Evolutionary conservation across 2,113 vertebrate genomes (phyloP), one percentile per base, ranked within the genome.

Genomic region (Xenotilapia flavipinnis): DNA sequence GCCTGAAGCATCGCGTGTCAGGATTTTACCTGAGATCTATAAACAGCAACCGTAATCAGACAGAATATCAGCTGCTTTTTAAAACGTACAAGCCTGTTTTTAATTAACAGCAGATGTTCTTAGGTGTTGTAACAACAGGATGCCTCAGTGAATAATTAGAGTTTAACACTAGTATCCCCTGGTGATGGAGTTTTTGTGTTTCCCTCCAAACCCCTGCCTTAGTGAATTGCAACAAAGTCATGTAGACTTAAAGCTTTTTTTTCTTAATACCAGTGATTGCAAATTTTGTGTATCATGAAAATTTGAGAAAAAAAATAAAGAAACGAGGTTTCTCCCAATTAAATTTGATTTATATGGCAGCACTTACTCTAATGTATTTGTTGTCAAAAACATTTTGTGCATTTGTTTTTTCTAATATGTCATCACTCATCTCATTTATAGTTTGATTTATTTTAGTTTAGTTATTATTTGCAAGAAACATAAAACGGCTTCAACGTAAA

Each of bases 91-190:
- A 47, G 36, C 28, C 82, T 85, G 82, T 89, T 93, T 89, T 93
- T 94, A 93, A 93, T 93, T 94, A 94, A 90, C 42, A 49, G 87
- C 90, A 91, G 89, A 87, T 93, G 90, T 53, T 90, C 82, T 86
- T 42, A 51, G 45, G 21, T 73, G 80, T 82, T 87, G 79, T 87
- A 89, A 92, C 88, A 89, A 90, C 89, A 49, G 45, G 87, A 89
- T 36, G 89, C 86, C 82, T 90, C 85, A 70, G 88, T 45, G 21
- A 85, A 88, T 91, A 85, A 90, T 53, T 89, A 84, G 87, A 86
- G 82, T 85, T 83, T 80, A 89, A 92, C 54, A 86, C 80, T 70
- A 75, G 23, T 33, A 9, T 84, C 54, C 60, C 77, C 82, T 19
- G 90, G 77, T 88, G 82, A 51, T 4, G 85, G 85, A 86, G 51